Evolutionary conservation across 2,797 vertebrate genomes (phyloP).

Genomic region (Hypotaenidia philippensis): DNA sequence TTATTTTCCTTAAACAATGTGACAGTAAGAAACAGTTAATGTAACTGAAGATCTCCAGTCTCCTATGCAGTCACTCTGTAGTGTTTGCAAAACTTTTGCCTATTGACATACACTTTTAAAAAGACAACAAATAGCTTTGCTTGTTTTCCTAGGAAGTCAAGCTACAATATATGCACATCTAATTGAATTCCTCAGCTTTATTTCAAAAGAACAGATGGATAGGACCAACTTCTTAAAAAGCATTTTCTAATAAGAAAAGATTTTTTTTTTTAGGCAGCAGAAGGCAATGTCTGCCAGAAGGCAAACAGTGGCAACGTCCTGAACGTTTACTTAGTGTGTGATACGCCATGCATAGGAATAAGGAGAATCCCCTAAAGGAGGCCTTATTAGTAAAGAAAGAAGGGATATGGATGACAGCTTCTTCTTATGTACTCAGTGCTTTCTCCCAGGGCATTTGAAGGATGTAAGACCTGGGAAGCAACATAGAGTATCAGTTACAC

Average conservation of each 20-base stretch:
- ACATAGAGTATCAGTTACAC: not conserved
- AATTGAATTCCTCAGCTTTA: conserved; percentile 8
- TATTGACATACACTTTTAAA: not conserved
- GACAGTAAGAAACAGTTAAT: not conserved
- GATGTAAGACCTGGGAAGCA: not conserved
- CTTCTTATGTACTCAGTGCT: not conserved
- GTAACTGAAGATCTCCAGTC: not conserved
- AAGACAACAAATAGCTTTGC: not conserved
- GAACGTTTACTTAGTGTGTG: not conserved
- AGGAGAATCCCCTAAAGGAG: not conserved
- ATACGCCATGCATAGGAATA: not conserved
- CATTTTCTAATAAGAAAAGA: not conserved
- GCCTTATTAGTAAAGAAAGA: not conserved
- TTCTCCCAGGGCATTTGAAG: not conserved
- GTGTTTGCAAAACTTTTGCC: not conserved
- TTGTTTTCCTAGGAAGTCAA: not conserved
- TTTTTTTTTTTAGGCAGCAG: not conserved
- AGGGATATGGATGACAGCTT: not conserved
- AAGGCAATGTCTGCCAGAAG: not conserved
- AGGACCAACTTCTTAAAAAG: conserved; percentile 1
- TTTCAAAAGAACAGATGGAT: conserved; percentile 4
- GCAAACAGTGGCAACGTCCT: conserved; percentile 3
- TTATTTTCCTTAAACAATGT: not conserved
- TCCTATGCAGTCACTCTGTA: not conserved
- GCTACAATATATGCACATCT: conserved; percentile 3